Conservation (phyloP, 2,113 vertebrate genomes). For the Gallinago media region DNA sequence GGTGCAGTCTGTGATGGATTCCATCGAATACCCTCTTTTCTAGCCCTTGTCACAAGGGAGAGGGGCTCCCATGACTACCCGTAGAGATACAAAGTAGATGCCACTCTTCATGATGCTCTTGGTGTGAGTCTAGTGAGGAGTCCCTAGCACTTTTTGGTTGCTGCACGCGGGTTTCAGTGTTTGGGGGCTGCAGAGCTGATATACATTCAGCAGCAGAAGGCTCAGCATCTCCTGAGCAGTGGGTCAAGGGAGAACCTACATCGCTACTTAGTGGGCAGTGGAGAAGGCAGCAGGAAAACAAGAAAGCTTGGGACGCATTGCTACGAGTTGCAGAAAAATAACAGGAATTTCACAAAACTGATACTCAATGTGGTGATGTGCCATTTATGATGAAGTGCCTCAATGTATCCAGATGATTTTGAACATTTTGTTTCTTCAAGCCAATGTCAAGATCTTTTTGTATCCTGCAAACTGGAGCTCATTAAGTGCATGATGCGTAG, state of each 20-base stretch:
- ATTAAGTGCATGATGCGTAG: not conserved
- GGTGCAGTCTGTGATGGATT: not conserved
- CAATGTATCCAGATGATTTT: not conserved
- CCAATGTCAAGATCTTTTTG: conserved; percentile 16
- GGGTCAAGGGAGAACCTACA: not conserved
- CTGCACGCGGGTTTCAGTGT: not conserved
- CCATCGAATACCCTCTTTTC: not conserved
- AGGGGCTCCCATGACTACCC: not conserved
- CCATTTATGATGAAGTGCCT: not conserved
- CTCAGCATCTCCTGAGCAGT: not conserved
- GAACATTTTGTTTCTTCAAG: conserved; percentile 13
- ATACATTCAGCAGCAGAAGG: not conserved
- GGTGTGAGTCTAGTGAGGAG: not conserved
- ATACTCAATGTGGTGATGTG: not conserved
- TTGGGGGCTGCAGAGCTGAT: not conserved
- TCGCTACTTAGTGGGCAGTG: not conserved
- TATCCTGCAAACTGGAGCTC: conserved; percentile 2
- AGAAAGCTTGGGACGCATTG: not conserved
- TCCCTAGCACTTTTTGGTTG: not conserved
- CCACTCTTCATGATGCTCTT: accelerated
- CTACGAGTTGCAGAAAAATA: not conserved
- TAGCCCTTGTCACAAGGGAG: not conserved
- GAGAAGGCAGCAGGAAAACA: not conserved
- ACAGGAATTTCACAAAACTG: not conserved
- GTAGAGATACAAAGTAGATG: not conserved